Conservation (phyloP, 2,113 vertebrate genomes). For the Clinocottus analis region DNA sequence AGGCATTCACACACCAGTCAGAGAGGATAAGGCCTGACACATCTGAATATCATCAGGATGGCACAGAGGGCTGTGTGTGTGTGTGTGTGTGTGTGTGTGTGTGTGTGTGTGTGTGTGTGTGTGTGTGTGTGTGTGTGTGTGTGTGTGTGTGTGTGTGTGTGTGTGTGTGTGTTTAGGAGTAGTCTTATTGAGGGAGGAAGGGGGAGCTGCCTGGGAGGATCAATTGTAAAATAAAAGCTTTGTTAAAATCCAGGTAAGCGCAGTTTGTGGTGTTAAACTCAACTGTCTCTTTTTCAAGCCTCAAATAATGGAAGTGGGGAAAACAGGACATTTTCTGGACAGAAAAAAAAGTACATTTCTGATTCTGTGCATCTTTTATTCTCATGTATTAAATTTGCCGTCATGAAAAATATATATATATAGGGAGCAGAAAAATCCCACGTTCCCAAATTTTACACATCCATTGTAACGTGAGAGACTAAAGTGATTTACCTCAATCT, state of each 20-base stretch:
- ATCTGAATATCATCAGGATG: constrained; percentile 71
- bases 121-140: constrained; percentile 27
- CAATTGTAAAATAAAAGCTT: constrained; percentile 53
- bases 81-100: constrained; percentile 26
- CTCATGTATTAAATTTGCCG: too few species aligned
- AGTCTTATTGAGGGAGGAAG: not conserved
- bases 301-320: constrained; percentile 13
- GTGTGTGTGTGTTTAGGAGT: constrained; percentile 13
- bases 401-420: too few species aligned
- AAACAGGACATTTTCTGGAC: constrained; percentile 33
- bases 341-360: constrained; percentile 31
- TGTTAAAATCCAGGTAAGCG: constrained; percentile 53
- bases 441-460: constrained; percentile 10
- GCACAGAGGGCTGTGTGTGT: constrained; percentile 45
- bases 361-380: constrained; percentile 5
- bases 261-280: constrained; percentile 37
- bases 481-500: constrained; percentile 30
- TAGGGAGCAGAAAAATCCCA: too few species aligned
- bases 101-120: constrained; percentile 36
- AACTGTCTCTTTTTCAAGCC: constrained; percentile 25
- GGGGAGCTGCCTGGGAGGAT: constrained; percentile 28
- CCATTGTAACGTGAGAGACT: constrained; percentile 18
- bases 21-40: constrained; percentile 63
- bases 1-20: constrained; percentile 45
- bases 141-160: constrained; percentile 22